These are phyloP conservation scores for Todus mexicanus DNA, from an alignment of 2,797 vertebrate species.

Conservation along the genomic window DNA sequence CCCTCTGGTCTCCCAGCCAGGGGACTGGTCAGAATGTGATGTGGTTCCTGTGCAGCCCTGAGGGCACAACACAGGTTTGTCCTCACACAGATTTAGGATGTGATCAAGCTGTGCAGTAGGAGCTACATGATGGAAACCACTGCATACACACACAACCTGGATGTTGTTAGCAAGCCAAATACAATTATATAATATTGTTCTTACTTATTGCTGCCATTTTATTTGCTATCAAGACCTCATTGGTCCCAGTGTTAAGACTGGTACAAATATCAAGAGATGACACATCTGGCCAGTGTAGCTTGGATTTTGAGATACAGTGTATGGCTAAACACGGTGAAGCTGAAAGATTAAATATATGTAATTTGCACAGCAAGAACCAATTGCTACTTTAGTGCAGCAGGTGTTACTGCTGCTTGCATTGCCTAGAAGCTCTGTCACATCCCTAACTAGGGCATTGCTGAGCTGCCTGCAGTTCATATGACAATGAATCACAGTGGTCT, in stretches of 20 bases:
- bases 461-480: background rate
- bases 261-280: background rate
- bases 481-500: background rate
- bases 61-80: background rate
- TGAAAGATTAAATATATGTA: background rate
- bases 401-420: background rate
- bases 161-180: background rate
- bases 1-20: background rate
- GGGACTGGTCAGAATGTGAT: fast-evolving
- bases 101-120: background rate
- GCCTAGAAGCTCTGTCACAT: background rate
- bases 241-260: background rate
- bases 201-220: background rate
- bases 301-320: background rate
- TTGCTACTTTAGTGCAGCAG: background rate
- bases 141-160: background rate
- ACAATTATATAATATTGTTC: background rate
- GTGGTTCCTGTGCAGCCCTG: background rate
- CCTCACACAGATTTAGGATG: background rate
- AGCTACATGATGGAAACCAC: background rate
- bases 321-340: background rate
- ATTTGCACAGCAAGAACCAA: background rate
- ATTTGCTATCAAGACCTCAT: background rate
- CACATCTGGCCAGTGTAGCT: background rate
- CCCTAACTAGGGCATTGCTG: background rate